phyloP scores from a whole-genome alignment of 2,797 vertebrate species.

The Sebastes dallii region DNA sequence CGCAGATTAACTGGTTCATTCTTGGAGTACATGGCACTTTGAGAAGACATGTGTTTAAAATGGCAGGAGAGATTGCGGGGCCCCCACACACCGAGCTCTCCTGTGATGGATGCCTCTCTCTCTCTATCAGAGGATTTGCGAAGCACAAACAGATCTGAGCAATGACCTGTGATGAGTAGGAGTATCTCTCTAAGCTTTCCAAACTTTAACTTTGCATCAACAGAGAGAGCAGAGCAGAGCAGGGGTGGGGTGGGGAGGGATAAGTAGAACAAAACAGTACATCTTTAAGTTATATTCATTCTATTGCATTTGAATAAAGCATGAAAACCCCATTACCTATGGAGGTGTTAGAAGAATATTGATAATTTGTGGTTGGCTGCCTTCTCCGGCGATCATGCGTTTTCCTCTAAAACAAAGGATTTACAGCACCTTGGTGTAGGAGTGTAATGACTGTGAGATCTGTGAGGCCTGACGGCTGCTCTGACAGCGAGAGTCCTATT shows the following conservation, averaged over 20 bases:
- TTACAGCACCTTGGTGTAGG: slow-evolving; percentile 69
- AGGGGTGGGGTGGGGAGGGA: not conserved
- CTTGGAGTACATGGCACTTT: slow-evolving; percentile 71
- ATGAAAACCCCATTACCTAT: not conserved
- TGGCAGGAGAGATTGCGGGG: slow-evolving; percentile 70
- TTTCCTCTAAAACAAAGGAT: slow-evolving; percentile 78
- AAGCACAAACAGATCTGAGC: slow-evolving; percentile 84
- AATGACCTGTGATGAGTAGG: slow-evolving; percentile 79
- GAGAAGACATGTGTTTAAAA: slow-evolving; percentile 76
- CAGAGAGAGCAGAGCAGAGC: slow-evolving; percentile 31
- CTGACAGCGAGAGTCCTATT: slow-evolving; percentile 70
- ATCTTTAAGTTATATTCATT: slow-evolving; percentile 36
- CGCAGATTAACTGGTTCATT: slow-evolving; percentile 72
- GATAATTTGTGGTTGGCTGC: slow-evolving; percentile 62
- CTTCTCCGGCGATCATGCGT: slow-evolving; percentile 61
- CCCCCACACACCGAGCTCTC: slow-evolving; percentile 66
- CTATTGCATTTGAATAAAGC: slow-evolving; percentile 20
- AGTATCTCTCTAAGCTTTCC: slow-evolving; percentile 73
- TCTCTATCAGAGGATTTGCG: slow-evolving; percentile 82
- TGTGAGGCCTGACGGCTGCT: slow-evolving; percentile 67
- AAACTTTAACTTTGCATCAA: slow-evolving; percentile 70
- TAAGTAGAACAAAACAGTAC: slow-evolving; percentile 32
- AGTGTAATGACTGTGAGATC: slow-evolving; percentile 68
- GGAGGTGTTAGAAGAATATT: slow-evolving; percentile 47
- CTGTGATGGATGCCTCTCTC: slow-evolving; percentile 75